Percentiles rank a stretch among this genome's conserved stretches.
These are phyloP conservation scores for Tragulus kanchil DNA, from an alignment of 2,113 vertebrate species.

Conservation along the genomic window DNA sequence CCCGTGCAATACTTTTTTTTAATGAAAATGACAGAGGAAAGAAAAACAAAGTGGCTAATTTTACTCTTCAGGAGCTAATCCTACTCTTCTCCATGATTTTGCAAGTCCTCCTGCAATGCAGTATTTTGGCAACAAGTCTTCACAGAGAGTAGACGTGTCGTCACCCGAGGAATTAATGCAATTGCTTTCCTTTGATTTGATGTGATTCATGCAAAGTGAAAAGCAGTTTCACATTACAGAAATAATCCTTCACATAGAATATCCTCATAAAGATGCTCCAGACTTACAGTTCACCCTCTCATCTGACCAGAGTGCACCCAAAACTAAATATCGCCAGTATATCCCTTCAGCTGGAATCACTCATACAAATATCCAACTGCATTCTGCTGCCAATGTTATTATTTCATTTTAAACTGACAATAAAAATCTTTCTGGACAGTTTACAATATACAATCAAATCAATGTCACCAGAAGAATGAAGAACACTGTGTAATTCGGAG, in stretches of 20 bases:
- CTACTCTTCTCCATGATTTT: not conserved
- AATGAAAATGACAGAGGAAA: conserved; percentile 10
- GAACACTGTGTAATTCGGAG: conserved; percentile 24
- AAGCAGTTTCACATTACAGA: conserved; percentile 13
- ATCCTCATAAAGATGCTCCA: not conserved
- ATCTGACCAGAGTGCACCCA: not conserved
- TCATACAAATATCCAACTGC: not conserved
- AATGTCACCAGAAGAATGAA: conserved; percentile 58
- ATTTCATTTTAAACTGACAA: conserved; percentile 67
- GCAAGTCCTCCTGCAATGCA: not conserved
- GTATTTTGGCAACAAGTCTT: conserved; percentile 62
- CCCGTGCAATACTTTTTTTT: not conserved
- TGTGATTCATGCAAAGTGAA: conserved; percentile 58
- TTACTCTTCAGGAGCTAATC: not conserved
- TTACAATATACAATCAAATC: conserved; percentile 62
- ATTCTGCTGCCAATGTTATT: conserved; percentile 13
- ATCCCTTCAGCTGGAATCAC: not conserved
- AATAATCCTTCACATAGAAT: conserved; percentile 18
- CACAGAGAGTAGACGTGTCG: not conserved
- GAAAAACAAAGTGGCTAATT: not conserved
- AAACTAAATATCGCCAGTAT: not conserved
- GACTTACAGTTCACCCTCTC: not conserved
- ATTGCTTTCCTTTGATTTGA: conserved; percentile 30
- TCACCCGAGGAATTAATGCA: conserved; percentile 31
- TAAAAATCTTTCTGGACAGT: conserved; percentile 58